A percentile compares a stretch with the other conserved stretches of the same genome.
phyloP scores from a whole-genome alignment of 2,113 vertebrate genomes.

The Nothoprocta pentlandii region DNA sequence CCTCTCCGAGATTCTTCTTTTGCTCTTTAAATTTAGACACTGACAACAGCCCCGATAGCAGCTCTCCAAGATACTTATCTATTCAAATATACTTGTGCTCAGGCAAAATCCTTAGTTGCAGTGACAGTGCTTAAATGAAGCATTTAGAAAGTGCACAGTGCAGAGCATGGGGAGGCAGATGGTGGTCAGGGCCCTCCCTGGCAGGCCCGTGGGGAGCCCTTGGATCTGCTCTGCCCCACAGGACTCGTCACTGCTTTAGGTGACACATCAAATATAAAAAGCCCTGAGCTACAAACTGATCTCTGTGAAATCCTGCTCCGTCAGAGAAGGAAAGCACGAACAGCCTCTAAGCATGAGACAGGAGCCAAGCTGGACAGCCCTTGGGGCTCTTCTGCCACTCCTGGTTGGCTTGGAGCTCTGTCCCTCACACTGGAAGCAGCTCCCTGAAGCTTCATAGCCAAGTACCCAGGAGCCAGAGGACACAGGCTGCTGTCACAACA shows the following conservation, averaged over 20 bases:
- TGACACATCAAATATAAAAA: constrained; percentile 17
- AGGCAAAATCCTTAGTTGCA: constrained; percentile 43
- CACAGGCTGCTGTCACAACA: not conserved
- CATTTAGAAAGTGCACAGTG: constrained; percentile 23
- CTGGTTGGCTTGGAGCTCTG: fast-evolving
- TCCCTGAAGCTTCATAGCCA: no score
- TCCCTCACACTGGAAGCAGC: not conserved
- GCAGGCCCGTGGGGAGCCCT: not conserved
- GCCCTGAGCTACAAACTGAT: not conserved
- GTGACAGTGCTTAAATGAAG: constrained; percentile 50
- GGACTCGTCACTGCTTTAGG: not conserved
- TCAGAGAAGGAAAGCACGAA: not conserved
- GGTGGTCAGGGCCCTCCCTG: not conserved
- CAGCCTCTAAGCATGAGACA: fast-evolving
- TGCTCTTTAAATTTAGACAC: not conserved
- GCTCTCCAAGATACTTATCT: constrained; percentile 60
- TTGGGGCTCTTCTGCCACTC: fast-evolving
- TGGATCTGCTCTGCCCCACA: not conserved
- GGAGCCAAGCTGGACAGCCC: not conserved
- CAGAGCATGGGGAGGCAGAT: not conserved
- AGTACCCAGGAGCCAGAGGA: not conserved
- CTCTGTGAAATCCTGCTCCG: not conserved
- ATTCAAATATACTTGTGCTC: constrained; percentile 60
- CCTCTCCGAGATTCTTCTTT: not conserved
- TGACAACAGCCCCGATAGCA: constrained; percentile 7